Percentiles rank a stretch among this genome's conserved stretches.
Conservation (phyloP, 2,113 vertebrate species). For the Neomonachus schauinslandi region DNA sequence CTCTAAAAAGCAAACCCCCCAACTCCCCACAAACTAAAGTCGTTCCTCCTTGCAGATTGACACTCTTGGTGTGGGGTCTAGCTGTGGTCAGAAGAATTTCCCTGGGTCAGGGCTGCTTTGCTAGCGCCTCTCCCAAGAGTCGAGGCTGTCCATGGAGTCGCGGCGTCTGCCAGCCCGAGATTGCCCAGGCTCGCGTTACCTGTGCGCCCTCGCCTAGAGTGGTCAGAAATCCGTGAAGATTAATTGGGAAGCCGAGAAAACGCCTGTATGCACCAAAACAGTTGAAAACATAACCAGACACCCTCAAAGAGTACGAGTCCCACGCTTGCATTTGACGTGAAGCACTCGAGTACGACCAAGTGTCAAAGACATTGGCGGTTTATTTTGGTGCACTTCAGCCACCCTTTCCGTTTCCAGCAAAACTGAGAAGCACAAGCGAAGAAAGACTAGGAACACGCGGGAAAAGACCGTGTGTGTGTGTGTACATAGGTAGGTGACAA, state of each 20-base stretch:
- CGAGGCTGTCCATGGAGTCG: not conserved
- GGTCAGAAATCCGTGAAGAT: not conserved
- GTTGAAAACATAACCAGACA: not conserved
- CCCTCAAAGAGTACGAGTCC: not conserved
- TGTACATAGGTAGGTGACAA: not conserved
- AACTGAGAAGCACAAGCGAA: not conserved
- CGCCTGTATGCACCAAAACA: not conserved
- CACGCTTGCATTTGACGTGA: not conserved
- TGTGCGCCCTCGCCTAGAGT: not conserved
- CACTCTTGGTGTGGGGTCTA: not conserved
- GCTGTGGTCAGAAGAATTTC: not conserved
- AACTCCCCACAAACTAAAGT: not conserved
- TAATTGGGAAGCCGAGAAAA: not conserved
- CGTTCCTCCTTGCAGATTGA: not conserved
- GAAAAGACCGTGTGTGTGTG: not conserved
- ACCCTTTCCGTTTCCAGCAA: conserved; percentile 45
- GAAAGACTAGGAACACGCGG: not conserved
- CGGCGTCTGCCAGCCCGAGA: not conserved
- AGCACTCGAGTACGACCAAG: not conserved
- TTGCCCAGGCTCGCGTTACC: not conserved
- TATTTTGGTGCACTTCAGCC: not conserved
- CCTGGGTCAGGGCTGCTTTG: not conserved
- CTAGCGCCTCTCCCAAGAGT: not conserved
- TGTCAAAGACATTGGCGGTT: not conserved
- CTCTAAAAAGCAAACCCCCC: not conserved